Percentiles rank a stretch among this genome's conserved stretches.
phyloP scores from a whole-genome alignment of 2,113 vertebrate species.

The Sphaerodactylus townsendi region DNA sequence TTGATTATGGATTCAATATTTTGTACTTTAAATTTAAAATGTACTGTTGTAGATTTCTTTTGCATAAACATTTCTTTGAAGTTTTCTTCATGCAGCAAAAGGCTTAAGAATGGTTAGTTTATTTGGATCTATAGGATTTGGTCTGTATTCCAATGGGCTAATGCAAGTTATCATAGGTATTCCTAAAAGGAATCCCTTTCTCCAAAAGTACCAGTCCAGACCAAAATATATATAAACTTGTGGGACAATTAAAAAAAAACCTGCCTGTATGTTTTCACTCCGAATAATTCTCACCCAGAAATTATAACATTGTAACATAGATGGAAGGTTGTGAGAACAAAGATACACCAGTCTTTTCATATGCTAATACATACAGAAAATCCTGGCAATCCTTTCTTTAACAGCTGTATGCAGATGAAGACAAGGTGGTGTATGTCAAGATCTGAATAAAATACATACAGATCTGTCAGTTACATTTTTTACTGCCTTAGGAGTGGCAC shows the following conservation, averaged over 20 bases:
- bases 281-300: conserved; percentile 18
- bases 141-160: neutral
- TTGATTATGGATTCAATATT: neutral
- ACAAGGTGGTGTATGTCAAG: neutral
- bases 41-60: neutral
- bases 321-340: conserved; percentile 8
- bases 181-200: neutral
- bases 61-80: conserved; percentile 27
- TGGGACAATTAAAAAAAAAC: too few species aligned
- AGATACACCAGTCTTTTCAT: neutral
- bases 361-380: conserved; percentile 11
- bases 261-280: neutral
- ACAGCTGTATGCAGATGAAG: conserved; percentile 17
- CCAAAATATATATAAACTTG: too few species aligned
- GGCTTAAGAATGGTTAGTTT: conserved; percentile 2
- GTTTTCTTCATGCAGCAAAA: neutral
- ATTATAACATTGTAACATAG: conserved; percentile 3
- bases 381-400: neutral
- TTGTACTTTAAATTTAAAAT: conserved; percentile 7
- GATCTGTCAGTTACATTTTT: neutral
- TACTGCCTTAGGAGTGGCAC: neutral
- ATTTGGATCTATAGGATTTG: conserved; percentile 14
- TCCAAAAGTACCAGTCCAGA: neutral
- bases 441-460: conserved; percentile 9
- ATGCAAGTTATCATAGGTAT: neutral